Evolutionary conservation across 2,113 vertebrate genomes (phyloP).

Genomic region (Pollimyrus isidori): DNA sequence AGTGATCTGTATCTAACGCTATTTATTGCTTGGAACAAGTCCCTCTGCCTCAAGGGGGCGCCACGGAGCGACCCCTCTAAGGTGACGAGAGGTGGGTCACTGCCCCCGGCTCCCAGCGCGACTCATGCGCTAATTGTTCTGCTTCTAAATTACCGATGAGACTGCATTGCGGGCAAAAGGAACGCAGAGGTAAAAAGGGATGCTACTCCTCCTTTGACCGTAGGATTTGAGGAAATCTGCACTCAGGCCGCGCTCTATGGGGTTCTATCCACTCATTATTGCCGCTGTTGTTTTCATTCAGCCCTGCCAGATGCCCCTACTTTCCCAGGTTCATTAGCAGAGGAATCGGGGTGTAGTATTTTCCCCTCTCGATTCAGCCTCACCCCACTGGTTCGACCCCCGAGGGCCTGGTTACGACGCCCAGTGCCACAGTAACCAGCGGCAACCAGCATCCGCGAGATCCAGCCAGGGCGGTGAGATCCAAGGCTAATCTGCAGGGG

Average conservation of each 20-base stretch:
- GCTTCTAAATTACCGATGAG: not conserved
- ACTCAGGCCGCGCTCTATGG: not conserved
- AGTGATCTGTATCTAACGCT: not conserved
- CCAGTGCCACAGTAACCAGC: not conserved
- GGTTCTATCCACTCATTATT: not conserved
- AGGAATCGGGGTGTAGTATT: not conserved
- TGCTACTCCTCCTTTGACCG: not conserved
- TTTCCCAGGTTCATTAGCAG: not conserved
- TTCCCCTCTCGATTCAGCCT: not conserved
- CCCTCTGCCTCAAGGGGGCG: not conserved
- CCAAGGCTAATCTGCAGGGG: not conserved
- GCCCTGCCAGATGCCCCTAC: not conserved
- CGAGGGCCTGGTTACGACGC: not conserved
- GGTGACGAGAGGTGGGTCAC: not conserved
- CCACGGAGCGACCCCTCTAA: not conserved
- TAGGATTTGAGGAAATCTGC: not conserved
- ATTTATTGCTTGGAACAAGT: not conserved
- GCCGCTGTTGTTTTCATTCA: not conserved
- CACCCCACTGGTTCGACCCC: not conserved
- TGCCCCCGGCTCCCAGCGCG: not conserved
- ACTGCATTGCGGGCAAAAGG: not conserved
- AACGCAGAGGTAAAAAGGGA: not conserved
- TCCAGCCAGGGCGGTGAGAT: not conserved
- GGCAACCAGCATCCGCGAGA: not conserved
- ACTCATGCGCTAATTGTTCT: not conserved